Conservation (phyloP, 1,140 invertebrate genomes). For the Tetramorium simillimum region DNA sequence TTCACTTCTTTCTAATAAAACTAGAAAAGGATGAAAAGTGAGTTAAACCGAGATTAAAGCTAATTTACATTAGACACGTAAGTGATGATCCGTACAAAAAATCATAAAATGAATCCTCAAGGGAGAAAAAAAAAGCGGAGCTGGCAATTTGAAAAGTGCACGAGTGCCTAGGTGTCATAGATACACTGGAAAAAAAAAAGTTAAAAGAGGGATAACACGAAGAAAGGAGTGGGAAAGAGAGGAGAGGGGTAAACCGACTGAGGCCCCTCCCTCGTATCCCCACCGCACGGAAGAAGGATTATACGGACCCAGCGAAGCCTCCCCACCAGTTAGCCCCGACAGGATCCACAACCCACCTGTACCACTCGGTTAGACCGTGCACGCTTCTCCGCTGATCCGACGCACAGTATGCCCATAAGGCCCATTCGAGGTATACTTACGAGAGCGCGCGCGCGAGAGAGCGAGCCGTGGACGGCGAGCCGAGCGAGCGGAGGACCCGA, state of each 20-base stretch:
- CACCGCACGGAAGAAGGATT: constrained; percentile 55
- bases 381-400: constrained; percentile 77
- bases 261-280: constrained; percentile 81
- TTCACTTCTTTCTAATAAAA: too few species aligned
- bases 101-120: background rate
- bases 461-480: constrained; percentile 47
- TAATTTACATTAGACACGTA: background rate
- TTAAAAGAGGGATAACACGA: constrained; percentile 44
- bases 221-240: constrained; percentile 62
- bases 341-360: constrained; percentile 81
- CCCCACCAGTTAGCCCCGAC: constrained; percentile 72
- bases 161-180: constrained; percentile 33
- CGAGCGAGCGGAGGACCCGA: constrained; percentile 49
- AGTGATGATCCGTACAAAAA: background rate
- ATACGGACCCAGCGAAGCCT: constrained; percentile 67
- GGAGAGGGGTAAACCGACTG: constrained; percentile 71
- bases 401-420: constrained; percentile 80
- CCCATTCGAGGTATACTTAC: constrained; percentile 77
- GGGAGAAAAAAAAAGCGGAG: background rate
- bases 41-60: too few species aligned
- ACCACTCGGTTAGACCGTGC: constrained; percentile 78
- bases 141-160: background rate
- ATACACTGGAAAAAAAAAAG: constrained; percentile 44
- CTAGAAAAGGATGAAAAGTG: too few species aligned
- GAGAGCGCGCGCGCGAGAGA: constrained; percentile 62